Conservation (phyloP, 2,888 invertebrate species). For the Girardia tigrina region DNA sequence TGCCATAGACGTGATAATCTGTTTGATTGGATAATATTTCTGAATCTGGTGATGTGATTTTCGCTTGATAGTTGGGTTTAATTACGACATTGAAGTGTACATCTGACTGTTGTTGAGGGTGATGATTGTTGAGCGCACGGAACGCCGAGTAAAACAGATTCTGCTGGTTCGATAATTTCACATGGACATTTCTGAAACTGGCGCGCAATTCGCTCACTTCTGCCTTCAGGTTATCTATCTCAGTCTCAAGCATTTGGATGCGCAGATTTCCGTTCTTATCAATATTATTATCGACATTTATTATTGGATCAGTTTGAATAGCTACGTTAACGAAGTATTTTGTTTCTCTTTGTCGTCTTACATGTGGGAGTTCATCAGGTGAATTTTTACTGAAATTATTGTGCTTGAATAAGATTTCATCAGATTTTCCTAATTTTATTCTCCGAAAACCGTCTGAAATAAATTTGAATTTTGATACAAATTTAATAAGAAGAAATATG, state of each 20-base stretch:
- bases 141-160: not conserved
- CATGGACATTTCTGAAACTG: constrained; percentile 3
- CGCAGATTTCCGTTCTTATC: not conserved
- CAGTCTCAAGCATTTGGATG: not conserved
- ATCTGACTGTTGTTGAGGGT: constrained; percentile 1
- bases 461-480: too few relatives aligned
- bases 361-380: not conserved
- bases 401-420: not conserved
- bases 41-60: too few relatives aligned
- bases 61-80: not conserved
- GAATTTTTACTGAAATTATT: not conserved
- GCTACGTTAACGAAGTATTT: not conserved
- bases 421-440: not conserved
- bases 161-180: not conserved
- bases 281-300: not conserved
- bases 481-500: too few relatives aligned
- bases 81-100: not conserved
- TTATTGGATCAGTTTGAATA: not conserved
- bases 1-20: too few relatives aligned
- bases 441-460: constrained; percentile 11
- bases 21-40: too few relatives aligned
- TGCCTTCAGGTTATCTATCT: not conserved
- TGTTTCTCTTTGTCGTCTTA: not conserved
- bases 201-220: not conserved
- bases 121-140: not conserved